These are phyloP conservation scores for roundworm (Caenorhabditis elegans) DNA, from an alignment of 1,140 invertebrate species.

Conservation along the genomic window DNA sequence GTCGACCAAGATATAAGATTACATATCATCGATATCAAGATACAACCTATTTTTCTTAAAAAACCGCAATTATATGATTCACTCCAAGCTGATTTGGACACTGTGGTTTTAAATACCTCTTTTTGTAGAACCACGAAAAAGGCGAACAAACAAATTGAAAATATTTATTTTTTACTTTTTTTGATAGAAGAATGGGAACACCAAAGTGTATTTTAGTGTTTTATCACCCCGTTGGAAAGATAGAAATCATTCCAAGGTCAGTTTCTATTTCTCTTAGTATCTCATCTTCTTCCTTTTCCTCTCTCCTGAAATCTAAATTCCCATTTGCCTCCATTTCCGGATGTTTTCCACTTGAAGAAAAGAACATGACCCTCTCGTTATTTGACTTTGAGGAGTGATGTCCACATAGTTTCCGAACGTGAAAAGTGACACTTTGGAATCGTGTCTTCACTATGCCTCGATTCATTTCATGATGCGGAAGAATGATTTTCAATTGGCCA, in stretches of 20 bases:
- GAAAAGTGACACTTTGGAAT: not conserved
- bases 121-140: not conserved
- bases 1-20: too few relatives aligned
- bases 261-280: not conserved
- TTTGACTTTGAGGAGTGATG: not conserved
- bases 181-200: not conserved
- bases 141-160: not conserved
- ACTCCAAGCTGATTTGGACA: too few relatives aligned
- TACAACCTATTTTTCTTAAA: too few relatives aligned
- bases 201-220: slow-evolving; percentile 2
- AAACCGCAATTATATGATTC: too few relatives aligned
- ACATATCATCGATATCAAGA: too few relatives aligned
- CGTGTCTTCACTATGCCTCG: too few relatives aligned
- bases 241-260: slow-evolving; percentile 19
- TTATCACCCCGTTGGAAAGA: not conserved
- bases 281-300: not conserved
- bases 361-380: slow-evolving; percentile 3
- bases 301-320: not conserved
- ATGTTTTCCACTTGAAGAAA: not conserved
- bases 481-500: too few relatives aligned
- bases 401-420: not conserved
- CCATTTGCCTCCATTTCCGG: not conserved
- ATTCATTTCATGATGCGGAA: too few relatives aligned
- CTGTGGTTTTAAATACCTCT: too few relatives aligned
- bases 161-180: not conserved